Conservation (phyloP, 1,140 invertebrate species). For the Marisa cornuarietis region DNA sequence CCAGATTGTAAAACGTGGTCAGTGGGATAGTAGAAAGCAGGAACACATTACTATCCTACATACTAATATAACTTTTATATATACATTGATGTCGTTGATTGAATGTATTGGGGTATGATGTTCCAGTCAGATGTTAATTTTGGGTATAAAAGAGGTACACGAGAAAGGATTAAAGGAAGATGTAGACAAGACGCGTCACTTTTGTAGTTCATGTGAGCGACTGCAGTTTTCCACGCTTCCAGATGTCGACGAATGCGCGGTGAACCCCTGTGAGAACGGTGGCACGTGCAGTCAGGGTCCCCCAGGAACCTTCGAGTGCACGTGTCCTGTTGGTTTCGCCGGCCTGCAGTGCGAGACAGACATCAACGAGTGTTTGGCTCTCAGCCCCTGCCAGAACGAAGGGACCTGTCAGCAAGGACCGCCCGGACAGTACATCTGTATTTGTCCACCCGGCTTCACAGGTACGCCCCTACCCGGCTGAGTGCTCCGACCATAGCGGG, state of each 20-base stretch:
- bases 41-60: too few relatives aligned
- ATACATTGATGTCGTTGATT: too few relatives aligned
- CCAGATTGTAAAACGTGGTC: too few relatives aligned
- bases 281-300: slow-evolving; percentile 31
- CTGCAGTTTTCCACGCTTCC: not conserved
- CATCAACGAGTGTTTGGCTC: slow-evolving; percentile 44
- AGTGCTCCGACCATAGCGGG: too few relatives aligned
- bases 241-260: slow-evolving; percentile 43
- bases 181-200: too few relatives aligned
- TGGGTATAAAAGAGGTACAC: not conserved
- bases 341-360: slow-evolving; percentile 41
- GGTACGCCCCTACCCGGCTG: slow-evolving; percentile 47
- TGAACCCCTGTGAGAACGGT: slow-evolving; percentile 39
- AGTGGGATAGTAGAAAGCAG: too few relatives aligned
- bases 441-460: slow-evolving; percentile 78
- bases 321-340: slow-evolving; percentile 28
- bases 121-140: too few relatives aligned
- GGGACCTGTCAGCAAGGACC: slow-evolving; percentile 64
- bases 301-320: slow-evolving; percentile 32
- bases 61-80: too few relatives aligned
- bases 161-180: not conserved
- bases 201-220: not conserved
- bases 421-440: slow-evolving; percentile 70
- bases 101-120: too few relatives aligned
- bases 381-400: slow-evolving; percentile 47